phyloP scores from a whole-genome alignment of 2,888 invertebrate species.

The Melinopterus prodromus region DNA sequence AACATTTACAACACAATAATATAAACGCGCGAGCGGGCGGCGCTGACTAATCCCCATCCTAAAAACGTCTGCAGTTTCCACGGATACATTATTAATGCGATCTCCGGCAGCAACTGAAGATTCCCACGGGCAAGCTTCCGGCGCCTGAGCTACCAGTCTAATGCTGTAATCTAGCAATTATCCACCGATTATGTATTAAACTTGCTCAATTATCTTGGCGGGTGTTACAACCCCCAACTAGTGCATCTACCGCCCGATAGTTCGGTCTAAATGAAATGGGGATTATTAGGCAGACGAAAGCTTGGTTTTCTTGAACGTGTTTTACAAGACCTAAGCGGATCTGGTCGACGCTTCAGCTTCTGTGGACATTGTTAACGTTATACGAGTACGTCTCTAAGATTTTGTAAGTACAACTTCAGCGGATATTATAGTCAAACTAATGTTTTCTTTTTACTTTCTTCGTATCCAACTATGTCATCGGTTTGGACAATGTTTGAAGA shows the following conservation, averaged over 20 bases:
- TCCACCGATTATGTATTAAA: constrained; percentile 4
- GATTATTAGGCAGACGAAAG: neutral
- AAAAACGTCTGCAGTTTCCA: neutral
- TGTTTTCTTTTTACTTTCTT: no score
- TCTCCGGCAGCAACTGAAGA: neutral
- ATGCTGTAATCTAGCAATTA: neutral
- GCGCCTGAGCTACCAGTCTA: neutral
- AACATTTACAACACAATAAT: neutral
- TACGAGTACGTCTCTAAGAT: no score
- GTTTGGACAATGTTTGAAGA: no score
- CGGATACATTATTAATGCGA: constrained; percentile 4
- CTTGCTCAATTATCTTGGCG: neutral
- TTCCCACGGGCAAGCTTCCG: neutral
- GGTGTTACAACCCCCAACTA: neutral
- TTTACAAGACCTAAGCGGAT: neutral
- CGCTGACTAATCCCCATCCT: neutral
- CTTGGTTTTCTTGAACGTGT: neutral
- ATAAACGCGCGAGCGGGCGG: neutral
- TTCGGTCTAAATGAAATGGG: neutral
- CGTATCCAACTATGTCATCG: no score
- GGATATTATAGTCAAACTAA: no score
- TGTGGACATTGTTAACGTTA: no score
- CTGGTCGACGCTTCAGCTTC: no score
- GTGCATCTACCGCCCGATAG: neutral
- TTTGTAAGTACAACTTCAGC: no score